These are phyloP conservation scores for Choristoneura fumiferana DNA, from an alignment of 1,140 invertebrate species.

Conservation along the genomic window DNA sequence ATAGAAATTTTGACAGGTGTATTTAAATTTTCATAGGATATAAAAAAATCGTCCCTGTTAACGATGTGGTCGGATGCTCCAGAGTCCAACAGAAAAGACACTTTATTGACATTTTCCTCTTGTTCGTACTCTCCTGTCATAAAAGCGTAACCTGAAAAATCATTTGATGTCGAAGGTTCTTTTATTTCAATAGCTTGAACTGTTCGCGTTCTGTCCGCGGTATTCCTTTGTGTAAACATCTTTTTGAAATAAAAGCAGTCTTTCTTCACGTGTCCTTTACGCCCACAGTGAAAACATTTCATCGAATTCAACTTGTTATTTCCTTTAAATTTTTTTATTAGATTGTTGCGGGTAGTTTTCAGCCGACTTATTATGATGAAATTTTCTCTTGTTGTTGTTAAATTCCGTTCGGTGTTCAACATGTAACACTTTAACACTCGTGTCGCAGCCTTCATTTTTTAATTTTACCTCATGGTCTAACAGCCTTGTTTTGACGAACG, in stretches of 20 bases:
- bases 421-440: conserved; percentile 42
- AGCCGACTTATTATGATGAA: too few species aligned
- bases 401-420: conserved; percentile 10
- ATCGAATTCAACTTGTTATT: too few species aligned
- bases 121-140: conserved; percentile 22
- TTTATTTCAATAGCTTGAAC: conserved; percentile 20
- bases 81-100: conserved; percentile 40
- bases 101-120: conserved; percentile 4
- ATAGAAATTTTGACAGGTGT: conserved; percentile 28
- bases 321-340: conserved; percentile 18
- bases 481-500: conserved; percentile 42
- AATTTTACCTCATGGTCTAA: conserved; percentile 49
- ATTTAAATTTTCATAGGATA: not conserved
- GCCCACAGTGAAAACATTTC: conserved; percentile 45
- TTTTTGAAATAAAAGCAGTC: conserved; percentile 39
- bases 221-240: conserved; percentile 21
- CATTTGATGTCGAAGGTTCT: not conserved
- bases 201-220: not conserved
- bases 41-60: conserved; percentile 34
- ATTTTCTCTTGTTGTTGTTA: too few species aligned
- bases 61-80: conserved; percentile 45
- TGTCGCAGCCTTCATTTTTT: conserved; percentile 28
- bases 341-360: conserved; percentile 23
- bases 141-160: conserved; percentile 25
- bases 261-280: conserved; percentile 37